Conservation (phyloP, 2,113 vertebrate genomes). For the Microcebus tavaratra region DNA sequence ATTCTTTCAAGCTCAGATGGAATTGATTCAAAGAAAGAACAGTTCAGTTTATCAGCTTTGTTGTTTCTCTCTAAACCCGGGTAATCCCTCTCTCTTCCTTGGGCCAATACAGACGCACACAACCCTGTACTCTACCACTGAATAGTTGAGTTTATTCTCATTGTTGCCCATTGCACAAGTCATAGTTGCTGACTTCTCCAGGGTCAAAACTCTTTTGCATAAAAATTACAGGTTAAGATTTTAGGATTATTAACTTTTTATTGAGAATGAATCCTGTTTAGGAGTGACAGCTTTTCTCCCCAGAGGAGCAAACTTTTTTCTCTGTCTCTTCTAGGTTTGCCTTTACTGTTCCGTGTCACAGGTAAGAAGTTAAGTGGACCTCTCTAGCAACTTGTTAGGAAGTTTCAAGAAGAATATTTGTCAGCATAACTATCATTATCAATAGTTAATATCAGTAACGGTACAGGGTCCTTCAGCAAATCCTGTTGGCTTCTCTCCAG, state of each 20-base stretch:
- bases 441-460: background rate
- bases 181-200: too few relatives aligned
- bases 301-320: background rate
- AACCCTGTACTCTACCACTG: too few relatives aligned
- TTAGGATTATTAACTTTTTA: too few relatives aligned
- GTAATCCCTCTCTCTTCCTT: background rate
- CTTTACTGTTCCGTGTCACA: background rate
- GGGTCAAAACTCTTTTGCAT: too few relatives aligned
- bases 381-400: background rate
- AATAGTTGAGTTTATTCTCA: too few relatives aligned
- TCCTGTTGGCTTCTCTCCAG: background rate
- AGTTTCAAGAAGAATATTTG: background rate
- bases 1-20: constrained; percentile 40
- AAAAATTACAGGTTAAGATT: too few relatives aligned
- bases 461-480: background rate
- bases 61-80: constrained; percentile 11
- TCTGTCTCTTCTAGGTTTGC: background rate
- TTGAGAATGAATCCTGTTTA: background rate
- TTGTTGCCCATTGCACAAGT: too few relatives aligned
- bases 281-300: background rate
- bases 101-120: too few relatives aligned
- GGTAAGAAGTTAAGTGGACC: background rate
- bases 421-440: background rate
- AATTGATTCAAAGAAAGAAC: constrained; percentile 16
- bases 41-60: background rate